These are phyloP conservation scores for Stenurella melanura DNA, from an alignment of 2,888 invertebrate species.

Conservation along the genomic window DNA sequence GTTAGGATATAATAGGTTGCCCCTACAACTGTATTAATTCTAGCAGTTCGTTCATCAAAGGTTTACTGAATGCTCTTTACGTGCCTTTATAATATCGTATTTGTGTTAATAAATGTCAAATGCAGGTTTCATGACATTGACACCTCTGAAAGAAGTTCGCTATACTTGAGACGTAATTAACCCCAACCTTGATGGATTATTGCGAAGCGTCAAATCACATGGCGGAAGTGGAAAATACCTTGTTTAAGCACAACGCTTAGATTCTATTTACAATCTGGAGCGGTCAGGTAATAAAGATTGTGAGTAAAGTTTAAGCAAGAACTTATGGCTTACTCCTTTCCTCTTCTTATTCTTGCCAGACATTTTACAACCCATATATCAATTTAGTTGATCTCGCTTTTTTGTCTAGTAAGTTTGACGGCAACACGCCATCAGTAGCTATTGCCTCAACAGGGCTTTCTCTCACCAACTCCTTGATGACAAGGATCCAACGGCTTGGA, in stretches of 20 bases:
- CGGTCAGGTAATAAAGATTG: too few relatives aligned
- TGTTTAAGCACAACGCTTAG: neutral
- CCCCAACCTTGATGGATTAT: slow-evolving; percentile 33
- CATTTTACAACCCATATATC: too few relatives aligned
- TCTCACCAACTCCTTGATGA: too few relatives aligned
- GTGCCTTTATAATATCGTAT: slow-evolving; percentile 14
- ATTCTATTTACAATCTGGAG: neutral
- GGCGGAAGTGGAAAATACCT: neutral
- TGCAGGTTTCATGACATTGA: slow-evolving; percentile 26
- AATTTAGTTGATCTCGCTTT: too few relatives aligned
- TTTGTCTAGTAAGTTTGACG: too few relatives aligned
- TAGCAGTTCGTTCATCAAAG: slow-evolving; percentile 20
- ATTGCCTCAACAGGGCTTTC: too few relatives aligned
- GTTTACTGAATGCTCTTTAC: neutral
- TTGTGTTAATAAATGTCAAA: slow-evolving; percentile 36
- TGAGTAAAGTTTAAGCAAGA: too few relatives aligned
- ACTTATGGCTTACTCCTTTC: too few relatives aligned
- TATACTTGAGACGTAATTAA: slow-evolving; percentile 34
- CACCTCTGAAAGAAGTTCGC: slow-evolving; percentile 11
- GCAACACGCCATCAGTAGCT: too few relatives aligned
- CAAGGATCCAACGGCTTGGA: too few relatives aligned
- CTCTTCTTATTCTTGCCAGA: too few relatives aligned
- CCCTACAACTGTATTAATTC: neutral
- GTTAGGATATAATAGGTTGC: neutral
- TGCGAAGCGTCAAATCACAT: slow-evolving; percentile 23